Evolutionary conservation across 2,113 vertebrate species (phyloP).

Genomic region (Alligator mississippiensis): DNA sequence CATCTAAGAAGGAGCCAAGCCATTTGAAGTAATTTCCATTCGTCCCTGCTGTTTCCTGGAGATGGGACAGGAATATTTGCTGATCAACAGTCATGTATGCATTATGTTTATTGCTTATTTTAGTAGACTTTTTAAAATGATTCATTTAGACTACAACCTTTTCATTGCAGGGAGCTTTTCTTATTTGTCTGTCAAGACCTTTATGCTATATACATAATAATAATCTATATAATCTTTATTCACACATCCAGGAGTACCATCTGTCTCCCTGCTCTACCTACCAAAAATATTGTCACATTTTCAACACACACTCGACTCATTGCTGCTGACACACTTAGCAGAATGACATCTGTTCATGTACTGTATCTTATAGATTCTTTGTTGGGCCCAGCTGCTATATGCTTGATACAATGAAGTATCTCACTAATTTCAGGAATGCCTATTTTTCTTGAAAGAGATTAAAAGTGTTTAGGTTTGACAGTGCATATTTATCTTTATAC

Average conservation of each 20-base stretch:
- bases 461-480: not conserved
- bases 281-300: not conserved
- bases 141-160: not conserved
- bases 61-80: not conserved
- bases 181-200: not conserved
- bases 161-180: not conserved
- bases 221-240: not conserved
- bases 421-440: not conserved
- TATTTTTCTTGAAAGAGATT: slow-evolving; percentile 19
- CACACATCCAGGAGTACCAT: not conserved
- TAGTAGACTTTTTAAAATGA: not conserved
- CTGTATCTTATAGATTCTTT: not conserved
- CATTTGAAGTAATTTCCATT: not conserved
- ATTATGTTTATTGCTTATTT: not conserved
- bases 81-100: not conserved
- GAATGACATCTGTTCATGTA: not conserved
- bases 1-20: not conserved
- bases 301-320: not conserved
- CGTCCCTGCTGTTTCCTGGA: not conserved
- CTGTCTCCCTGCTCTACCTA: not conserved
- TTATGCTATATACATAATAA: not conserved
- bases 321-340: not conserved
- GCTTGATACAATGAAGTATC: slow-evolving; percentile 28
- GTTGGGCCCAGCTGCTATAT: not conserved
- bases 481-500: not conserved